These are phyloP conservation scores for Mimas tiliae DNA, from an alignment of 2,888 invertebrate genomes.

Conservation along the genomic window DNA sequence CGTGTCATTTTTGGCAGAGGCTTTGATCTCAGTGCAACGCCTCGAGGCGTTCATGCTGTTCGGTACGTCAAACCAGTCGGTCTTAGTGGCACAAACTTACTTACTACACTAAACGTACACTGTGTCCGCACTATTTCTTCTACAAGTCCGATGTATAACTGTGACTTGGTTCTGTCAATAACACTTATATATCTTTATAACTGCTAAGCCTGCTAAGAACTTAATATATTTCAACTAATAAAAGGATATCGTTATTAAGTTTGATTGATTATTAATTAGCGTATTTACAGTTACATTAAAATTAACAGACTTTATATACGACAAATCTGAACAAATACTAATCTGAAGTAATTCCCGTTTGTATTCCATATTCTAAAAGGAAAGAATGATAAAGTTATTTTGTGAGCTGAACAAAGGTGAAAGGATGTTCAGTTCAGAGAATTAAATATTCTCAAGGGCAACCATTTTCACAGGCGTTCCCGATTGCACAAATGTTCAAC, in stretches of 20 bases:
- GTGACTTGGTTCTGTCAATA: constrained; percentile 48
- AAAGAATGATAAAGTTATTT: no score
- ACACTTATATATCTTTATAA: constrained; percentile 32
- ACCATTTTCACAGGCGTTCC: constrained; percentile 85
- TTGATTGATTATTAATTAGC: not conserved
- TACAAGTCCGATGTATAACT: constrained; percentile 57
- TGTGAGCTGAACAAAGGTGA: not conserved
- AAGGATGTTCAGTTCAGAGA: not conserved
- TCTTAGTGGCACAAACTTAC: constrained; percentile 34
- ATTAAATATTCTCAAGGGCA: constrained; percentile 24
- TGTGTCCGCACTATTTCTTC: constrained; percentile 30
- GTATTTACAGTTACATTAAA: not conserved
- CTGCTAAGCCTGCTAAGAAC: not conserved
- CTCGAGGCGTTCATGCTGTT: constrained; percentile 85
- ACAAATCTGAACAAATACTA: no score
- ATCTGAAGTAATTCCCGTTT: not conserved
- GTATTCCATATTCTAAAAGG: not conserved
- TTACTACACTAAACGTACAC: constrained; percentile 28
- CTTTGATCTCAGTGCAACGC: constrained; percentile 85
- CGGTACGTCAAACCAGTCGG: constrained; percentile 67
- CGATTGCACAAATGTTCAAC: constrained; percentile 90
- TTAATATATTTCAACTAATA: not conserved
- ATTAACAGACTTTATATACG: not conserved
- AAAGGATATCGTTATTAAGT: not conserved
- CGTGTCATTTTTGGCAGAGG: constrained; percentile 85